Conservation (phyloP, 2,797 vertebrate species). For the Spinus olivaceus region DNA sequence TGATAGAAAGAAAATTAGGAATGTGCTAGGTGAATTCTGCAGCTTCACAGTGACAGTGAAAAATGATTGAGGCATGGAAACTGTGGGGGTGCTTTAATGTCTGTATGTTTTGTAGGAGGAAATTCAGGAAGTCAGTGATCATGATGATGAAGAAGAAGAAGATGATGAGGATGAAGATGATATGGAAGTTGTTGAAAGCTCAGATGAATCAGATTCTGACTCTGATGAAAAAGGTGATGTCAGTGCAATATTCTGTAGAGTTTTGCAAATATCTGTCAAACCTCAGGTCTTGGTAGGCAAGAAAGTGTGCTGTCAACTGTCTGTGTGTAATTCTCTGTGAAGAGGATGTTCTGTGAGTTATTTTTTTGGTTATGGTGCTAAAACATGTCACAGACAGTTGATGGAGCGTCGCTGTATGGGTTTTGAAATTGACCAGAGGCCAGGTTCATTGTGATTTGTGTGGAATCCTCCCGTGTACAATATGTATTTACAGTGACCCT, state of each 20-base stretch:
- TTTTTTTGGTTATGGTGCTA: not conserved
- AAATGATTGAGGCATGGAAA: not conserved
- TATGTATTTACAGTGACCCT: not conserved
- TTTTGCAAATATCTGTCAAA: not conserved
- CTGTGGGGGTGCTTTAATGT: not conserved
- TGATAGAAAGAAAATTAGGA: not conserved
- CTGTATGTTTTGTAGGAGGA: conserved; percentile 70
- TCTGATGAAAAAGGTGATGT: conserved; percentile 91
- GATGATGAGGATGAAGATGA: conserved; percentile 92
- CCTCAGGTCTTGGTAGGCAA: not conserved
- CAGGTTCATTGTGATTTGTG: not conserved
- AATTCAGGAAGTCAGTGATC: conserved; percentile 86
- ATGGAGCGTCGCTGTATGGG: not conserved
- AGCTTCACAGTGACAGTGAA: not conserved
- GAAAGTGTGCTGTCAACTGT: not conserved
- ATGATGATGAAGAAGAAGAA: conserved; percentile 88
- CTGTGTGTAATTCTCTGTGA: not conserved
- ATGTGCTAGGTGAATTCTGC: not conserved
- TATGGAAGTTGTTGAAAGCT: conserved; percentile 87
- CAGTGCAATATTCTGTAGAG: not conserved
- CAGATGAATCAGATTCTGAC: conserved; percentile 91
- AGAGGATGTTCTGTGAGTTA: not conserved
- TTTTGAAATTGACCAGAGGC: not conserved
- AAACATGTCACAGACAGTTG: not conserved
- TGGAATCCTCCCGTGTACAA: not conserved